phyloP scores from a whole-genome alignment of 2,888 invertebrate species.

The Brachypalpus laphriformis region DNA sequence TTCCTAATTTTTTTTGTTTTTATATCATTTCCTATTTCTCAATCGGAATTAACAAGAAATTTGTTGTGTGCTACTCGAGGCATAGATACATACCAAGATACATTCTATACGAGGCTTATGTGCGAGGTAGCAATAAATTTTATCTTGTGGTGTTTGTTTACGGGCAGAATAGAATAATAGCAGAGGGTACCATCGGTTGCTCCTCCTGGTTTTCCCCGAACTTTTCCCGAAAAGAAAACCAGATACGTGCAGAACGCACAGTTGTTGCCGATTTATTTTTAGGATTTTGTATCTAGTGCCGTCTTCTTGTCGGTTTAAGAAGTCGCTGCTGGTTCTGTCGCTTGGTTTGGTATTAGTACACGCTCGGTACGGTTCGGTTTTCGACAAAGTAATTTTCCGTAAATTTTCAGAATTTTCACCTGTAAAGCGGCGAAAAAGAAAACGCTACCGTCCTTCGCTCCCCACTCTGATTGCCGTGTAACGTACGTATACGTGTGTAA shows the following conservation, averaged over 20 bases:
- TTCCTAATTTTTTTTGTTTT: conserved; percentile 14
- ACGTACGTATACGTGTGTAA: conserved; percentile 25
- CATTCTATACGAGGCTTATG: not conserved
- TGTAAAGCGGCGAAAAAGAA: not conserved
- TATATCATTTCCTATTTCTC: conserved; percentile 11
- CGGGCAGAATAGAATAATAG: conserved; percentile 50
- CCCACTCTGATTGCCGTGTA: not conserved
- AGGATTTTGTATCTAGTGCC: conserved; percentile 47
- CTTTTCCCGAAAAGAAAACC: not conserved
- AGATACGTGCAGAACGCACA: conserved; percentile 24
- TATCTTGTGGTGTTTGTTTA: conserved; percentile 70
- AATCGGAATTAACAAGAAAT: conserved; percentile 47
- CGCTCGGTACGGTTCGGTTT: not conserved
- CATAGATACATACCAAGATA: not conserved
- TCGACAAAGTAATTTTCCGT: not conserved
- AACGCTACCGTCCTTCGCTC: not conserved
- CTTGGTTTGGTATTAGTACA: conserved; percentile 13
- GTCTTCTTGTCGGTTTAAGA: conserved; percentile 32
- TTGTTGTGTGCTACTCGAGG: conserved; percentile 36
- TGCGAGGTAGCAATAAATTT: conserved; percentile 55
- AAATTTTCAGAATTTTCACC: conserved; percentile 26
- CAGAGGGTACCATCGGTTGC: conserved; percentile 17
- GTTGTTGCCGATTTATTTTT: conserved; percentile 61
- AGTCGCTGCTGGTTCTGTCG: not conserved
- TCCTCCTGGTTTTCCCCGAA: conserved; percentile 10